Percentiles rank a stretch among this genome's conserved stretches.
phyloP scores from a whole-genome alignment of 2,888 invertebrate genomes.

The Microchrysa polita region DNA sequence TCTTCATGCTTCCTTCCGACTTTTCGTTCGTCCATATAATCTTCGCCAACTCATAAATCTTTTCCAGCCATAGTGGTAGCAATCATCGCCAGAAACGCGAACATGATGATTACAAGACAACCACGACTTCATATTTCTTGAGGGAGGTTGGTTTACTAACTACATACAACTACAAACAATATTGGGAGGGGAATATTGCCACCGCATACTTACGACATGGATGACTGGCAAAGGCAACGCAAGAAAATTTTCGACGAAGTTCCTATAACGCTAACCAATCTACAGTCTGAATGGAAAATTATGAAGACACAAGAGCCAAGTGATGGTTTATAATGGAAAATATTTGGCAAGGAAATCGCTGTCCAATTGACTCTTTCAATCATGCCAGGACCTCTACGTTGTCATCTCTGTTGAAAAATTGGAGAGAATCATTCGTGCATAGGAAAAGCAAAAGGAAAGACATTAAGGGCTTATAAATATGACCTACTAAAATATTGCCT shows the following conservation, averaged over 20 bases:
- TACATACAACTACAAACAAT: too few relatives aligned
- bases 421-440: too few relatives aligned
- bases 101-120: slow-evolving; percentile 9
- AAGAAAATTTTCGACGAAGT: neutral
- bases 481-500: too few relatives aligned
- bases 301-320: neutral
- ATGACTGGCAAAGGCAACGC: slow-evolving; percentile 10
- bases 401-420: neutral
- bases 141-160: neutral
- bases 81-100: neutral
- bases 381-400: slow-evolving; percentile 2
- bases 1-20: neutral
- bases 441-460: neutral
- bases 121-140: neutral
- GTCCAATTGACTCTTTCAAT: slow-evolving; percentile 7
- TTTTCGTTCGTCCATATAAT: neutral
- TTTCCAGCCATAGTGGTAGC: neutral
- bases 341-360: neutral
- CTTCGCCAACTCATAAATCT: slow-evolving; percentile 1
- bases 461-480: too few relatives aligned
- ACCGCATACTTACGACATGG: neutral
- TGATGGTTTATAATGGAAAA: neutral
- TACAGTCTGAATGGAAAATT: neutral
- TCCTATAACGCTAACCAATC: neutral
- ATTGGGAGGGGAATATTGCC: neutral